These are phyloP conservation scores for Formica exsecta DNA, from an alignment of 1,140 invertebrate species.

Conservation along the genomic window DNA sequence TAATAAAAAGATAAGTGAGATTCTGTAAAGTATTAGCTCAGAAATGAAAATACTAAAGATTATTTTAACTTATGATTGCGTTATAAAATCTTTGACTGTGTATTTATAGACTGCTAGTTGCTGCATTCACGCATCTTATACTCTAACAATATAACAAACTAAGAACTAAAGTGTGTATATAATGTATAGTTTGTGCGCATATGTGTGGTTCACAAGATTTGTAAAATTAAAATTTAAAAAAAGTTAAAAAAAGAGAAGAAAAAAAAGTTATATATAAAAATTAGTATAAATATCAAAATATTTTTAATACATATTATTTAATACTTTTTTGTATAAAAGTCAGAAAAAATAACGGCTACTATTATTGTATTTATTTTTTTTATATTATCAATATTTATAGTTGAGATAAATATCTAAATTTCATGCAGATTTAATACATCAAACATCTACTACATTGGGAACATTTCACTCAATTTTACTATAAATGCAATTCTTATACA, in stretches of 20 bases:
- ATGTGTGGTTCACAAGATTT: neutral
- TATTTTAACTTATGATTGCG: neutral
- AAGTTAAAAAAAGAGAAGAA: neutral
- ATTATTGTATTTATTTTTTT: conserved; percentile 8
- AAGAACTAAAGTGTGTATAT: neutral
- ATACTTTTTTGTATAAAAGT: neutral
- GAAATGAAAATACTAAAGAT: conserved; percentile 18
- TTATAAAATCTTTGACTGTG: conserved; percentile 28
- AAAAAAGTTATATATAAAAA: neutral
- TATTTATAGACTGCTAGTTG: conserved; percentile 22
- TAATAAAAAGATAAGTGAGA: neutral
- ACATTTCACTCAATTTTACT: conserved; percentile 10
- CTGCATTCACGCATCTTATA: neutral
- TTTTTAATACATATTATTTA: conserved; percentile 5
- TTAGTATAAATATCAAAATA: neutral
- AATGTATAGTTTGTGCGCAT: neutral
- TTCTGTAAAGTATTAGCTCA: neutral
- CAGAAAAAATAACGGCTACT: neutral
- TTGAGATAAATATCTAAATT: conserved; percentile 1
- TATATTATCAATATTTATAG: conserved; percentile 10
- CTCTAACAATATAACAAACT: neutral
- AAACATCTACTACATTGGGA: neutral
- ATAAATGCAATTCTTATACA: neutral
- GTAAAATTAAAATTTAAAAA: neutral
- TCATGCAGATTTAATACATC: neutral